Base-by-base conservation (phyloP, 30 jellyfish, hydroid and myxozoan species). In the Catostylus mosaicus region DNA sequence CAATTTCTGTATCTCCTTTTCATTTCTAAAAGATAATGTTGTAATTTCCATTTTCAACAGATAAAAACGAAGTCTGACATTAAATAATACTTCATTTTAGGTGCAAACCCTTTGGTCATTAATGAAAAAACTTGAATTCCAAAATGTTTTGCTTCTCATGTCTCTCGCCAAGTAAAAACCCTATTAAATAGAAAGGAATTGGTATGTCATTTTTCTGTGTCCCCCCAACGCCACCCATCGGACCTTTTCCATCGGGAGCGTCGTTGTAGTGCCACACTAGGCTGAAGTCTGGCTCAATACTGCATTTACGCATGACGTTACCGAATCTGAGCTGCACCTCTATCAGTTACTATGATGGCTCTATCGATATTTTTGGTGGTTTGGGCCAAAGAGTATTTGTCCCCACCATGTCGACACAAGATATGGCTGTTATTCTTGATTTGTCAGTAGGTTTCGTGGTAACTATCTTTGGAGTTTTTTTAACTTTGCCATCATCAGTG, bases 221-320 rank as follows among this genome's bases (percentile, higher is more conserved):
- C 27, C 83, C 90, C n/a, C 90, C 87, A 34, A 60, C 46, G 34
- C 90, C 86, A 38, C 63, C 90, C 90, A 79, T 79, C 10, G 90
- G 90, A 31, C 83, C 87, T 29, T 79, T 79, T 29, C 90, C 90
- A 43, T 79, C 87, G 67, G 63, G 90, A 10, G 82, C 14, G 23
- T 79, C 90, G 30, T 79, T 79, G 71, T 79, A 79, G 45, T 64
- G 77, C 90, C 85, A 79, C 34, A 30, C 29, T 32, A 82, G 36
- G n/a, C 52, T 29, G n/a, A 50, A 50, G 30, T 57, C 57, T n/a
- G 27, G 27, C 32, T 30, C 78, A 22, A 30, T 30, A 32, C 61
- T 47, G 86, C 72, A 26, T 27, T 0, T 67, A 82, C 24, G 67
- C 92, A 67, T 51, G 46, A 26, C 50, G 47, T 30, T 77, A 79